Evolutionary conservation across 2,888 invertebrate genomes (phyloP).

Genomic region (Labia minor): DNA sequence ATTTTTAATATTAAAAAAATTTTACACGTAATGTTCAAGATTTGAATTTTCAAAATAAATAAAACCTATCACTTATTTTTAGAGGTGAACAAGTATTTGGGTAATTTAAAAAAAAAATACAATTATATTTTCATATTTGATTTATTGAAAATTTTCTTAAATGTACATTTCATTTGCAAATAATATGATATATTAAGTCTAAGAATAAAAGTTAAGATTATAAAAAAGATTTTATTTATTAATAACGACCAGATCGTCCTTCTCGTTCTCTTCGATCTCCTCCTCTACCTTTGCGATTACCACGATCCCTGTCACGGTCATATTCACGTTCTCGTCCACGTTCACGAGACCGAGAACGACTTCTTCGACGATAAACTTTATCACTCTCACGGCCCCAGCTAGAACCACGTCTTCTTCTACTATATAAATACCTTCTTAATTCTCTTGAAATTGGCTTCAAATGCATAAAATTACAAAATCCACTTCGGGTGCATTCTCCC

Average conservation of each 20-base stretch:
- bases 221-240: conserved; percentile 24
- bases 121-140: no score
- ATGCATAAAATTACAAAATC: conserved; percentile 99
- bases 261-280: conserved; percentile 35
- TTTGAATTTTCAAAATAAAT: no score
- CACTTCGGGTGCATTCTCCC: conserved; percentile 97
- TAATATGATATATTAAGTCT: background rate
- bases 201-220: background rate
- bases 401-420: conserved; percentile 36
- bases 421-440: conserved; percentile 61
- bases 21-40: no score
- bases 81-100: no score
- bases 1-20: no score
- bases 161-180: background rate
- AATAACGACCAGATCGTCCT: conserved; percentile 47
- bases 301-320: conserved; percentile 31
- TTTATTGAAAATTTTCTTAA: no score
- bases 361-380: conserved; percentile 28
- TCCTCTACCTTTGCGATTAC: conserved; percentile 32
- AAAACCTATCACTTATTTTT: no score
- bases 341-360: conserved; percentile 28
- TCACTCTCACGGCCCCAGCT: conserved; percentile 55
- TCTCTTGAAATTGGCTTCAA: conserved; percentile 96
- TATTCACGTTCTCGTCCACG: conserved; percentile 33
- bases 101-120: no score